Evolutionary conservation across 2,888 invertebrate species (phyloP).

Genomic region (Rosalia funebris): DNA sequence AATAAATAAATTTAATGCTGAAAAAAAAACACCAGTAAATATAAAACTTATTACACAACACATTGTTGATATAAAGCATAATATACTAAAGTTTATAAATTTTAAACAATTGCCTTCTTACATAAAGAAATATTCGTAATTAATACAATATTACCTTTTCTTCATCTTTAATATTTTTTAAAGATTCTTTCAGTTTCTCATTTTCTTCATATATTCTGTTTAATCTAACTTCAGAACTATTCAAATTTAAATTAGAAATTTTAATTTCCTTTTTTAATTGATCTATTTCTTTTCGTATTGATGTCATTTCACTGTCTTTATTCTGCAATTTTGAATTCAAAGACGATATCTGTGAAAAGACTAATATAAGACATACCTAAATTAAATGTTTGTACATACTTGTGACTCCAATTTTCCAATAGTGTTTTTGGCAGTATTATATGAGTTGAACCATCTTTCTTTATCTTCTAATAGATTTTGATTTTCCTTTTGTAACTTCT

Average conservation of each 20-base stretch:
- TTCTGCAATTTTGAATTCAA: constrained; percentile 55
- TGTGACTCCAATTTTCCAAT: constrained; percentile 58
- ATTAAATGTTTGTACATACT: constrained; percentile 44
- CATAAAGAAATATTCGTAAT: too few relatives aligned
- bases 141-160: constrained; percentile 61
- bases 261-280: constrained; percentile 65
- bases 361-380: neutral
- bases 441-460: constrained; percentile 60
- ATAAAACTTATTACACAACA: too few relatives aligned
- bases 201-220: constrained; percentile 66
- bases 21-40: too few relatives aligned
- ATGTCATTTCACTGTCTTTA: constrained; percentile 57
- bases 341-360: constrained; percentile 46
- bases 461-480: constrained; percentile 57
- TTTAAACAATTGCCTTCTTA: too few relatives aligned
- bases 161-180: constrained; percentile 56
- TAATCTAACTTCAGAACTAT: constrained; percentile 64
- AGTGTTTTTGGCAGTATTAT: constrained; percentile 52
- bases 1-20: neutral
- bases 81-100: too few relatives aligned
- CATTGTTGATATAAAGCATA: too few relatives aligned
- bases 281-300: constrained; percentile 65
- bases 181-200: constrained; percentile 58
- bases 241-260: constrained; percentile 58
- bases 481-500: constrained; percentile 56